Conservation (phyloP, 2,797 vertebrate genomes). For the Helostoma temminkii region DNA sequence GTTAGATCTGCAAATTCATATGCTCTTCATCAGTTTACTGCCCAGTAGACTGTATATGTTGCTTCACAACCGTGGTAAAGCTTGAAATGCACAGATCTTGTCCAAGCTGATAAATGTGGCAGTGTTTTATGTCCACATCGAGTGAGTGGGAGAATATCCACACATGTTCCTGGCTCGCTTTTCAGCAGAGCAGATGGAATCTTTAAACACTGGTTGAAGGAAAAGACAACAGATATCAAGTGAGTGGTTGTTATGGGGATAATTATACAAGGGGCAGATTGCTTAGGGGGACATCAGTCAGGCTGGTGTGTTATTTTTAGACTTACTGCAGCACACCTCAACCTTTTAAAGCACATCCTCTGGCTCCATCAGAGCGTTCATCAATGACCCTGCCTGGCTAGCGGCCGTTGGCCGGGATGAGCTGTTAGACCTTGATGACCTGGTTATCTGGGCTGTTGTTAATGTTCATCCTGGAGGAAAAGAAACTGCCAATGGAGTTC, state of each 20-base stretch:
- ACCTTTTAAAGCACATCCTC: constrained; percentile 75
- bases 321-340: constrained; percentile 66
- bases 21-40: constrained; percentile 4
- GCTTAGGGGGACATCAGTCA: constrained; percentile 62
- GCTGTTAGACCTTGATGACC: constrained; percentile 61
- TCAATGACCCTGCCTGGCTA: constrained; percentile 50
- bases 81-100: not conserved
- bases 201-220: constrained; percentile 47
- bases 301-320: constrained; percentile 79
- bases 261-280: constrained; percentile 78
- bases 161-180: constrained; percentile 17
- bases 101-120: constrained; percentile 15
- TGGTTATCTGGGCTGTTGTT: constrained; percentile 49
- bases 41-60: constrained; percentile 31
- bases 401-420: constrained; percentile 22
- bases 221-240: constrained; percentile 66
- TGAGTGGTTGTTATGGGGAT: constrained; percentile 81
- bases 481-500: not conserved
- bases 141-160: constrained; percentile 21
- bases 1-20: constrained; percentile 30
- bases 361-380: constrained; percentile 59
- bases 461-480: constrained; percentile 40
- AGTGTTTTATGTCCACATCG: constrained; percentile 25
- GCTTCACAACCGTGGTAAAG: not conserved
- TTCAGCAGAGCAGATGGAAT: constrained; percentile 56